Conservation (phyloP, 2,113 vertebrate genomes). For the Bufo bufo region DNA sequence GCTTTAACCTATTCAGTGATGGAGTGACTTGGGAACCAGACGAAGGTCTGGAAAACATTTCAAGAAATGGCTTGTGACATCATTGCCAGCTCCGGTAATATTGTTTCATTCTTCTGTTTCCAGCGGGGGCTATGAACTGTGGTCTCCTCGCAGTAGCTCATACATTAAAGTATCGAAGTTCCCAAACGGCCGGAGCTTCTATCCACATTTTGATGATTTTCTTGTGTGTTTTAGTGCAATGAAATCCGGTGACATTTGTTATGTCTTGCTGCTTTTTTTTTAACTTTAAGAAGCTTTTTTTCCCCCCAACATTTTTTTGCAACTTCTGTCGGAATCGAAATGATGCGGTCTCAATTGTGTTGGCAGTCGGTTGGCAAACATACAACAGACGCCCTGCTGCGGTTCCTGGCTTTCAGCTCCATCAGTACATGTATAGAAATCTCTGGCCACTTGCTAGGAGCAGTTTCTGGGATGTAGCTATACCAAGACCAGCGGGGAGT, state of each 20-base stretch:
- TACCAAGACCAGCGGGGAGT: conserved; percentile 29
- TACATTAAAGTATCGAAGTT: conserved; percentile 13
- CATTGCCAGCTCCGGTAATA: conserved; percentile 28
- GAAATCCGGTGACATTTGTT: conserved; percentile 44
- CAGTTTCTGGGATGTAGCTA: conserved; percentile 22
- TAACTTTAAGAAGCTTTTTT: neutral
- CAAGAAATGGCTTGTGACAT: conserved; percentile 45
- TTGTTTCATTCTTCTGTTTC: conserved; percentile 40
- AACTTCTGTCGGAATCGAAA: conserved; percentile 19
- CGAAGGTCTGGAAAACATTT: conserved; percentile 44
- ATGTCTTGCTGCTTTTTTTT: conserved; percentile 29
- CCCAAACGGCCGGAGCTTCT: neutral
- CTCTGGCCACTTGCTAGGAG: conserved; percentile 23
- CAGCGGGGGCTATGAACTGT: neutral
- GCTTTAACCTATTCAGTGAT: conserved; percentile 37
- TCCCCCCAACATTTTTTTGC: conserved; percentile 39
- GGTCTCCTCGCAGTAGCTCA: neutral
- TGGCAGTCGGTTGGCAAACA: conserved; percentile 43
- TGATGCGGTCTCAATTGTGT: conserved; percentile 29
- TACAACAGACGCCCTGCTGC: conserved; percentile 34
- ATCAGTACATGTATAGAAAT: neutral
- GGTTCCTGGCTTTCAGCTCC: conserved; percentile 35
- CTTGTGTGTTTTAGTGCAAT: conserved; percentile 12
- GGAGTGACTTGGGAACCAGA: conserved; percentile 34
- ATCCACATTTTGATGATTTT: conserved; percentile 30